phyloP scores from a whole-genome alignment of 2,888 invertebrate genomes.

The Tillus elongatus region DNA sequence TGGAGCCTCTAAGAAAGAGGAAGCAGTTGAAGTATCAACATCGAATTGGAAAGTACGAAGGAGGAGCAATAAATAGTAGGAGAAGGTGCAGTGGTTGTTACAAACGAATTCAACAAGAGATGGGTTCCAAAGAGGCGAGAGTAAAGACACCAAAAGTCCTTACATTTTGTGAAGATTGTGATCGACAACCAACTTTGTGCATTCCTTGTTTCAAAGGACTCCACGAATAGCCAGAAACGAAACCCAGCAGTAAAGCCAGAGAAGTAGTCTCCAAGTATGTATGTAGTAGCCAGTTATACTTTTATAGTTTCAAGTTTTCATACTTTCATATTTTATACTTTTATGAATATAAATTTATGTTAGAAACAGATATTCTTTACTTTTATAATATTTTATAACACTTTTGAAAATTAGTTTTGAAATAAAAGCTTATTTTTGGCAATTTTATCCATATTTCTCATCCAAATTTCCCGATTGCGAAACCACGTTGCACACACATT shows the following conservation, averaged over 20 bases:
- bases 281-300: no score
- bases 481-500: slow-evolving; percentile 4
- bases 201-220: slow-evolving; percentile 1
- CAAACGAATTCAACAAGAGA: slow-evolving; percentile 14
- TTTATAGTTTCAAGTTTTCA: no score
- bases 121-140: slow-evolving; percentile 13
- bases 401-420: not conserved
- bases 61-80: slow-evolving; percentile 14
- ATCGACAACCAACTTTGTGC: slow-evolving; percentile 4
- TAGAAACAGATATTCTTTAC: not conserved
- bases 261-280: no score
- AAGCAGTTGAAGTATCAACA: slow-evolving; percentile 13
- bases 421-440: not conserved
- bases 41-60: slow-evolving; percentile 16
- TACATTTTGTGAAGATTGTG: slow-evolving; percentile 13
- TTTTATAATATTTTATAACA: not conserved
- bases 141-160: slow-evolving; percentile 14
- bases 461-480: not conserved
- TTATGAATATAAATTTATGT: not conserved
- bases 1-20: slow-evolving; percentile 8
- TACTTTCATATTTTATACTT: not conserved
- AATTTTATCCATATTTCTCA: slow-evolving; percentile 1
- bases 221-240: no score
- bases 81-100: slow-evolving; percentile 15
- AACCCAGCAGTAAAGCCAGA: no score